A percentile compares a stretch with the other conserved stretches of the same genome.
Conservation (phyloP, 2,113 vertebrate genomes). For the Plestiodon gilberti region DNA sequence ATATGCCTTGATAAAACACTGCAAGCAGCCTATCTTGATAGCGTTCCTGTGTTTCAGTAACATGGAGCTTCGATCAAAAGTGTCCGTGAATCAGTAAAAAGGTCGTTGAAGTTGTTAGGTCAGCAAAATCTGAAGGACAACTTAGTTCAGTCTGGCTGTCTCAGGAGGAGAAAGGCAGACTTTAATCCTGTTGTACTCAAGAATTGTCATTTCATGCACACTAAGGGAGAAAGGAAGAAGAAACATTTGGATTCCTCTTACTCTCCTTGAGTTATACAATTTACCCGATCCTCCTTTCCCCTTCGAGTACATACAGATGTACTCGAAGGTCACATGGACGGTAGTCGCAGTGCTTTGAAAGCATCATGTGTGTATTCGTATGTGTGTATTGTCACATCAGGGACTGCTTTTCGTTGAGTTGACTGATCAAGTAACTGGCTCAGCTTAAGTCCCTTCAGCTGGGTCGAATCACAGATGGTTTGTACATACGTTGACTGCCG, state of each 20-base stretch:
- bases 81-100: slow-evolving; percentile 38
- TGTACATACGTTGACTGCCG: neutral
- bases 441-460: slow-evolving; percentile 18
- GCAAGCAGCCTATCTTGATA: too few relatives aligned
- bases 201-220: slow-evolving; percentile 20
- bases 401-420: neutral
- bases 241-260: slow-evolving; percentile 43
- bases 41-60: neutral
- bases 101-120: slow-evolving; percentile 47
- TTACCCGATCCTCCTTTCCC: slow-evolving; percentile 32
- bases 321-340: slow-evolving; percentile 43
- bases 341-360: slow-evolving; percentile 14
- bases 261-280: slow-evolving; percentile 37
- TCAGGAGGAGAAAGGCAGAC: slow-evolving; percentile 41
- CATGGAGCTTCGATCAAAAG: slow-evolving; percentile 52
- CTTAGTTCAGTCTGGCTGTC: slow-evolving; percentile 37
- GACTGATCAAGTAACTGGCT: slow-evolving; percentile 19
- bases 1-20: too few relatives aligned
- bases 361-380: slow-evolving; percentile 7
- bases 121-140: slow-evolving; percentile 64
- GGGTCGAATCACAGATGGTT: neutral
- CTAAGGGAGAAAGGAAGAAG: slow-evolving; percentile 4
- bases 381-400: neutral
- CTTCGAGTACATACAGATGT: slow-evolving; percentile 6
- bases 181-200: slow-evolving; percentile 18